phyloP scores from a whole-genome alignment of 2,797 vertebrate genomes.

The Oreonectes daqikongensis region DNA sequence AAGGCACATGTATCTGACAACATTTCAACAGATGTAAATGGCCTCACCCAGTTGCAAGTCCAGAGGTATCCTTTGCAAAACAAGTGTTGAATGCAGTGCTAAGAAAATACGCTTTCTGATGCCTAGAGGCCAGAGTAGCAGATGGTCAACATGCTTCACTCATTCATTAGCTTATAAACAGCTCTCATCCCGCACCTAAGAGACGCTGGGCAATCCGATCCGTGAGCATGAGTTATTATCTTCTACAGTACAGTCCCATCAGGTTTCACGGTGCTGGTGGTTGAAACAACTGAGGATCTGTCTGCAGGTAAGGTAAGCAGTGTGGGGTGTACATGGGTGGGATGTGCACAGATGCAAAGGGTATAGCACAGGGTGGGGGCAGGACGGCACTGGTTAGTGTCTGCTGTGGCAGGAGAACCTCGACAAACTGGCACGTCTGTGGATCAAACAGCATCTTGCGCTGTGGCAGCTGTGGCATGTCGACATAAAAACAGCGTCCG shows the following conservation, averaged over 20 bases:
- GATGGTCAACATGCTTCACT: constrained; percentile 35
- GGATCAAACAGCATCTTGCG: constrained; percentile 86
- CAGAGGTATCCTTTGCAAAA: constrained; percentile 47
- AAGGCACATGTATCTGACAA: constrained; percentile 34
- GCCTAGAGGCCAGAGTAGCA: constrained; percentile 22
- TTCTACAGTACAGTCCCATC: neutral
- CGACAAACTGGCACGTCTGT: constrained; percentile 85
- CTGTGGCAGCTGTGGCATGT: constrained; percentile 73
- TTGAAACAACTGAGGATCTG: constrained; percentile 53
- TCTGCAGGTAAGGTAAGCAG: constrained; percentile 70
- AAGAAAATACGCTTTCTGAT: constrained; percentile 24
- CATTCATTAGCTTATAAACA: constrained; percentile 42
- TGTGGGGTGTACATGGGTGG: constrained; percentile 66
- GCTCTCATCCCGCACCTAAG: constrained; percentile 22
- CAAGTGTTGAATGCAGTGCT: constrained; percentile 18
- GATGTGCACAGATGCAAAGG: constrained; percentile 61
- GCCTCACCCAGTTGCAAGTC: constrained; percentile 35
- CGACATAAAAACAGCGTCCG: constrained; percentile 79
- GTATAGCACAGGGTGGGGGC: constrained; percentile 66
- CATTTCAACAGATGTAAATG: constrained; percentile 33
- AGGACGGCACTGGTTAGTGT: constrained; percentile 60
- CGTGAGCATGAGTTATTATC: constrained; percentile 6
- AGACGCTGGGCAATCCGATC: constrained; percentile 22
- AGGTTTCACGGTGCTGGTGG: constrained; percentile 57
- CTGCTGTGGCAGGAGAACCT: constrained; percentile 79